These are phyloP conservation scores for Himantopus leucocephalus DNA, from an alignment of 2,113 vertebrate genomes.

Conservation along the genomic window DNA sequence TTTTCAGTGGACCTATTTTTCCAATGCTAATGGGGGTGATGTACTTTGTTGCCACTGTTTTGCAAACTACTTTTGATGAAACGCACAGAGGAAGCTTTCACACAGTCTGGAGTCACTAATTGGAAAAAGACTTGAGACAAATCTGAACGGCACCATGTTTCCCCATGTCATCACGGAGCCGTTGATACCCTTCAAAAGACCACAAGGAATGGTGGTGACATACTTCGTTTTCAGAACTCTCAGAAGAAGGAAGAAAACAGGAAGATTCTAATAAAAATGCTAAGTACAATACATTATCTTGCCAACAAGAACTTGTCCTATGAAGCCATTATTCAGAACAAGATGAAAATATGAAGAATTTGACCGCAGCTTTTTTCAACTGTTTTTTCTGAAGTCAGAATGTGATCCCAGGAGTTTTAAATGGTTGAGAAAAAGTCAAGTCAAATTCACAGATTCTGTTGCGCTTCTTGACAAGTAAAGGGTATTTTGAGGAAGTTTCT, in stretches of 20 bases:
- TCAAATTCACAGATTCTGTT: neutral
- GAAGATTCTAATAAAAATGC: conserved; percentile 44
- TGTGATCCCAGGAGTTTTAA: neutral
- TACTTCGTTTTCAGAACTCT: neutral
- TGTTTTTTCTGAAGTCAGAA: neutral
- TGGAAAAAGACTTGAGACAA: conserved; percentile 53
- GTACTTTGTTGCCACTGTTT: neutral
- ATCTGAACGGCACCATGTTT: conserved; percentile 20
- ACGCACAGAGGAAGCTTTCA: conserved; percentile 17
- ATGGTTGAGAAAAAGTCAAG: neutral
- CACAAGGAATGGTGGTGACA: conserved; percentile 48
- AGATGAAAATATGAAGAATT: conserved; percentile 21
- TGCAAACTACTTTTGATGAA: conserved; percentile 27
- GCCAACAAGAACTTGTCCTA: neutral
- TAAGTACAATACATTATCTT: neutral
- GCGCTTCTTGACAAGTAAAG: neutral
- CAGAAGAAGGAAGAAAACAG: conserved; percentile 8
- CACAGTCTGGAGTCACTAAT: conserved; percentile 28
- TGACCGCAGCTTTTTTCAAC: neutral
- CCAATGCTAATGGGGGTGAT: conserved; percentile 4
- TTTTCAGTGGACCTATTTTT: conserved; percentile 13
- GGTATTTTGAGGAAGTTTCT: neutral
- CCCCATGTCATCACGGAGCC: neutral
- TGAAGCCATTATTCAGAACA: neutral
- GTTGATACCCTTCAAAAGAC: conserved; percentile 45